phyloP scores from a whole-genome alignment of 2,888 invertebrate genomes.

The Drosophila maculinotata region DNA sequence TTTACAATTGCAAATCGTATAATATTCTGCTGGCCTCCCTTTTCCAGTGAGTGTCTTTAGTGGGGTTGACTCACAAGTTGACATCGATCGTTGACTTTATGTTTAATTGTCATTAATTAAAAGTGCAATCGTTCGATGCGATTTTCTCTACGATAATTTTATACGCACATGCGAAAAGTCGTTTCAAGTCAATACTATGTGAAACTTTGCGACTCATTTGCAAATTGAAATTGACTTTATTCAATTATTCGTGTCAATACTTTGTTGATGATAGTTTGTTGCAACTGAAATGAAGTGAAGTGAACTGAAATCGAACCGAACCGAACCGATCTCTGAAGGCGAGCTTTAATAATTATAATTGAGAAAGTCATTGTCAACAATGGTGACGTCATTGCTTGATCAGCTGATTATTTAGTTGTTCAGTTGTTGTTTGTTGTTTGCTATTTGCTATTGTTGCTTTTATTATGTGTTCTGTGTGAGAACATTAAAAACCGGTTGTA shows the following conservation, averaged over 20 bases:
- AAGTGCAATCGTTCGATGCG: conserved; percentile 72
- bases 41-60: not conserved
- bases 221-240: conserved; percentile 58
- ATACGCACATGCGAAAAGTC: conserved; percentile 51
- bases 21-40: conserved; percentile 1
- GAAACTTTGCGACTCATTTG: conserved; percentile 20
- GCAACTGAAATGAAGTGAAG: conserved; percentile 5
- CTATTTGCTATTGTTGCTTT: conserved; percentile 1
- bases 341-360: conserved; percentile 22
- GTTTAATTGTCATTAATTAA: conserved; percentile 73
- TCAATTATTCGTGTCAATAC: conserved; percentile 61
- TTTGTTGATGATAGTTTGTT: conserved; percentile 31
- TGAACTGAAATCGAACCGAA: conserved; percentile 32
- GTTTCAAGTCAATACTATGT: no score
- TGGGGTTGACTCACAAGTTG: conserved; percentile 67
- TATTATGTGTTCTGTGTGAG: conserved; percentile 21
- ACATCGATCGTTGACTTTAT: conserved; percentile 58
- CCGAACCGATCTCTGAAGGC: conserved; percentile 21
- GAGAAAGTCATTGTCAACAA: conserved; percentile 57
- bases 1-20: conserved; percentile 12
- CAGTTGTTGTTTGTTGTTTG: conserved; percentile 2
- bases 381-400: conserved; percentile 49
- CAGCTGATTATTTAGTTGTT: conserved; percentile 36
- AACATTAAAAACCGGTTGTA: conserved; percentile 46
- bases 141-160: conserved; percentile 66